A percentile compares a stretch with the other conserved stretches of the same genome.
Conservation (phyloP, 1,140 invertebrate genomes). For the Drosophila takahashii region DNA sequence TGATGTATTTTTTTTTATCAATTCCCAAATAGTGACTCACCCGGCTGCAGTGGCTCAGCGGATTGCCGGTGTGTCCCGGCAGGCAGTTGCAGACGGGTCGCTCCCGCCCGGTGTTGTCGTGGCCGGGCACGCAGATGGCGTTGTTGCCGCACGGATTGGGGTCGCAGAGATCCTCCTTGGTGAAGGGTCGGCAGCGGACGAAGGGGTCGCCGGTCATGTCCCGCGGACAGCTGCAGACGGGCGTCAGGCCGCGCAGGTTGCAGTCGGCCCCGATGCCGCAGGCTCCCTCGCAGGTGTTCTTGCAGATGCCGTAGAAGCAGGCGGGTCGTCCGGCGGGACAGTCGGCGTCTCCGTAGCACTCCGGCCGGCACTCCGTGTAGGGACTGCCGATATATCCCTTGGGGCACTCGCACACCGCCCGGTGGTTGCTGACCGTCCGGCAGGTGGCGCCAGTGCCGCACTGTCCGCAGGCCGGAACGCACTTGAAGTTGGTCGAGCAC, state of each 20-base stretch:
- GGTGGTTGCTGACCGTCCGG: slow-evolving; percentile 90
- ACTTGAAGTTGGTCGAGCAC: slow-evolving; percentile 90
- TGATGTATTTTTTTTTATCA: background rate
- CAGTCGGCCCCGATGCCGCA: slow-evolving; percentile 91
- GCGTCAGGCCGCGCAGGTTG: slow-evolving; percentile 90
- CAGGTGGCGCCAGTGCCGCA: slow-evolving; percentile 93
- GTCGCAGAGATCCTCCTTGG: slow-evolving; percentile 91
- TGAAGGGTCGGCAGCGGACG: slow-evolving; percentile 91
- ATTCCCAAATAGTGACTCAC: slow-evolving; percentile 72
- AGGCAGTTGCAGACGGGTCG: slow-evolving; percentile 90
- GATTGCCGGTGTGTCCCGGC: slow-evolving; percentile 92
- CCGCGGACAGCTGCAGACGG: slow-evolving; percentile 93
- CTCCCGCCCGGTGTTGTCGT: slow-evolving; percentile 92
- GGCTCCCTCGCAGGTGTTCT: slow-evolving; percentile 91
- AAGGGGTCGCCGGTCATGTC: slow-evolving; percentile 95
- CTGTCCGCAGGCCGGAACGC: slow-evolving; percentile 90
- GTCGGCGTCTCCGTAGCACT: slow-evolving; percentile 90
- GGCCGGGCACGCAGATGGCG: slow-evolving; percentile 92
- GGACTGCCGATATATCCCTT: slow-evolving; percentile 92
- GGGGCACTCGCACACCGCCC: slow-evolving; percentile 92
- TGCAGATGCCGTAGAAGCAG: slow-evolving; percentile 92
- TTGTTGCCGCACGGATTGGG: slow-evolving; percentile 94
- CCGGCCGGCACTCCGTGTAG: slow-evolving; percentile 89
- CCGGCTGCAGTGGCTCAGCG: slow-evolving; percentile 89
- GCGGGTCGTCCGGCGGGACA: slow-evolving; percentile 91